phyloP scores from a whole-genome alignment of 2,888 invertebrate species.

The Sarcophaga subvicina region DNA sequence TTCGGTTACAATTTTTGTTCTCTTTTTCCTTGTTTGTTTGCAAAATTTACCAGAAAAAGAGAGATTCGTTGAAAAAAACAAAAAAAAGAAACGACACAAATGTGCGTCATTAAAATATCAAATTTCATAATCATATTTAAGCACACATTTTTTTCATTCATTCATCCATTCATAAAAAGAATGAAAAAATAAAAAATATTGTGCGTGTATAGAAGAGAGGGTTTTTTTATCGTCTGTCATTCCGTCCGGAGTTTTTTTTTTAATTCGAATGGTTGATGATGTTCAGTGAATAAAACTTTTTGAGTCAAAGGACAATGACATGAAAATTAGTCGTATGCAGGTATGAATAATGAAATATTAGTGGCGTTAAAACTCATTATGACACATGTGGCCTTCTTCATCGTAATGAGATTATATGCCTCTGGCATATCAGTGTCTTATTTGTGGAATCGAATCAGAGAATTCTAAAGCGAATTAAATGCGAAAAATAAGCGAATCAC shows the following conservation, averaged over 20 bases:
- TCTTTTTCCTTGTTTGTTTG: conserved; percentile 14
- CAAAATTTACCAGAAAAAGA: conserved; percentile 49
- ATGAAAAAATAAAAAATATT: neutral
- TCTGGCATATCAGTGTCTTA: no score
- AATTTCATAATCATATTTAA: conserved; percentile 62
- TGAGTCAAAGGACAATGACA: conserved; percentile 53
- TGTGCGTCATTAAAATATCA: conserved; percentile 60
- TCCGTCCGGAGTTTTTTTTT: neutral
- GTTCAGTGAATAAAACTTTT: conserved; percentile 31
- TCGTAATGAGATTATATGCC: no score
- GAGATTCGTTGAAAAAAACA: conserved; percentile 14
- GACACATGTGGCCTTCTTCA: neutral
- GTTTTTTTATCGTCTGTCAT: neutral
- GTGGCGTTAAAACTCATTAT: neutral
- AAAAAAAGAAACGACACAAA: conserved; percentile 8
- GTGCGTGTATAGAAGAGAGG: neutral
- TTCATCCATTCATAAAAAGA: conserved; percentile 24
- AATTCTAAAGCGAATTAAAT: no score
- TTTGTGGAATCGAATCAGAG: no score
- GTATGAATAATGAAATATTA: neutral
- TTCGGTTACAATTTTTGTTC: neutral
- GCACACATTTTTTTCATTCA: conserved; percentile 28
- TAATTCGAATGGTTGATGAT: conserved; percentile 24
- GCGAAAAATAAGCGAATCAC: no score
- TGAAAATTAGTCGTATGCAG: neutral